phyloP scores from a whole-genome alignment of 2,888 invertebrate genomes.

The Anagyrus pseudococci region DNA sequence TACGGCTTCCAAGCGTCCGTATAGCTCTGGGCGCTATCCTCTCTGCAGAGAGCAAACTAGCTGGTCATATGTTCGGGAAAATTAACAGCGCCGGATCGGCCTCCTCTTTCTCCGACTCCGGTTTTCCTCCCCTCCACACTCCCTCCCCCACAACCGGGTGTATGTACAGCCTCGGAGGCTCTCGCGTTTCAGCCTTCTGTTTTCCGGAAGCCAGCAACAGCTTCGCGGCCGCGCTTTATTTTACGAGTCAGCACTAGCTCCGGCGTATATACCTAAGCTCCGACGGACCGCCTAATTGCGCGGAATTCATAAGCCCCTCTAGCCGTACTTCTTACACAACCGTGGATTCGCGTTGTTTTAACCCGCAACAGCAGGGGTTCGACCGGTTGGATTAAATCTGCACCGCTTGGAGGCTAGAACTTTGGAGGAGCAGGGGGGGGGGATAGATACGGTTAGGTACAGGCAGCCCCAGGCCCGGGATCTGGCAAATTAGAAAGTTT shows the following conservation, averaged over 20 bases:
- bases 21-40: background rate
- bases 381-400: constrained; percentile 26
- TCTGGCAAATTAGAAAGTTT: constrained; percentile 39
- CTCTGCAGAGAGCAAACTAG: too few relatives aligned
- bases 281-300: constrained; percentile 56
- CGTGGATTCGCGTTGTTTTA: too few relatives aligned
- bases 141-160: constrained; percentile 26
- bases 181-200: too few relatives aligned
- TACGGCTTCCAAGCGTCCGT: too few relatives aligned
- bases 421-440: background rate
- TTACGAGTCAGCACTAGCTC: constrained; percentile 25
- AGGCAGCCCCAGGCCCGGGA: constrained; percentile 24
- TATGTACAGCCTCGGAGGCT: too few relatives aligned
- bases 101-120: constrained; percentile 42
- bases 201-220: constrained; percentile 7
- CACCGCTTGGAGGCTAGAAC: background rate
- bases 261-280: constrained; percentile 4
- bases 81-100: constrained; percentile 54
- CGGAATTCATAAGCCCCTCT: constrained; percentile 56
- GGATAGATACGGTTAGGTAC: constrained; percentile 22
- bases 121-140: constrained; percentile 1
- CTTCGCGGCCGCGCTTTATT: constrained; percentile 40
- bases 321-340: too few relatives aligned
- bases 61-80: constrained; percentile 51
- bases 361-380: constrained; percentile 42